These are phyloP conservation scores for Dynastes tityus DNA, from an alignment of 2,888 invertebrate genomes.

Conservation along the genomic window DNA sequence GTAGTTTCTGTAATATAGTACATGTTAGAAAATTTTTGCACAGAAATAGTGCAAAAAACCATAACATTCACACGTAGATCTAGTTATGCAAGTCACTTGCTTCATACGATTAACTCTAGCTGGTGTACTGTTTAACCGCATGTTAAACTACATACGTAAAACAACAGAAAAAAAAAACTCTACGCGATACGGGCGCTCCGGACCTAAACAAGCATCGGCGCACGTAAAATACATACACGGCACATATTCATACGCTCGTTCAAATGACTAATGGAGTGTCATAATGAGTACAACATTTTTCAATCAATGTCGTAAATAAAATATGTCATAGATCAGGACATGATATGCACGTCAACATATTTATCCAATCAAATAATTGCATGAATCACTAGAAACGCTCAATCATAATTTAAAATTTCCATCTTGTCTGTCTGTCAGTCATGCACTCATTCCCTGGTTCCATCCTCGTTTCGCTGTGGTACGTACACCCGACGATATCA, in stretches of 20 bases:
- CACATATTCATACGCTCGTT: constrained; percentile 22
- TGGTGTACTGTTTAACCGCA: not conserved
- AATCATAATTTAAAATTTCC: constrained; percentile 59
- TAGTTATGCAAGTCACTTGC: no score
- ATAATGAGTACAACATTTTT: constrained; percentile 59
- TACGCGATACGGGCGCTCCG: not conserved
- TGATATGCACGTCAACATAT: constrained; percentile 55
- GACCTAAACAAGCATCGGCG: not conserved
- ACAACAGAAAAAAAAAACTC: not conserved
- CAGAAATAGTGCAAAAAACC: no score
- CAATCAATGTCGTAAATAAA: constrained; percentile 62
- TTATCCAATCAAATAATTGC: constrained; percentile 56
- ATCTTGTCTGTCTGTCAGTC: constrained; percentile 52
- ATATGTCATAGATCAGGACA: constrained; percentile 60
- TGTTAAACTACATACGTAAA: not conserved
- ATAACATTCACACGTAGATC: no score
- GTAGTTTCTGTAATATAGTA: no score
- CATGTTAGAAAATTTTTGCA: no score
- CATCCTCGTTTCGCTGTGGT: constrained; percentile 28
- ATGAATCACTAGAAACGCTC: constrained; percentile 56
- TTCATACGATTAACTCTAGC: not conserved
- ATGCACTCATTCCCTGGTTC: constrained; percentile 27
- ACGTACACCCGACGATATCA: constrained; percentile 37
- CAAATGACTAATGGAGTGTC: constrained; percentile 53
- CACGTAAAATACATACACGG: not conserved